Percentiles rank a stretch among this genome's conserved stretches.
phyloP scores from a whole-genome alignment of 2,888 invertebrate species.

The Lepas anatifera region DNA sequence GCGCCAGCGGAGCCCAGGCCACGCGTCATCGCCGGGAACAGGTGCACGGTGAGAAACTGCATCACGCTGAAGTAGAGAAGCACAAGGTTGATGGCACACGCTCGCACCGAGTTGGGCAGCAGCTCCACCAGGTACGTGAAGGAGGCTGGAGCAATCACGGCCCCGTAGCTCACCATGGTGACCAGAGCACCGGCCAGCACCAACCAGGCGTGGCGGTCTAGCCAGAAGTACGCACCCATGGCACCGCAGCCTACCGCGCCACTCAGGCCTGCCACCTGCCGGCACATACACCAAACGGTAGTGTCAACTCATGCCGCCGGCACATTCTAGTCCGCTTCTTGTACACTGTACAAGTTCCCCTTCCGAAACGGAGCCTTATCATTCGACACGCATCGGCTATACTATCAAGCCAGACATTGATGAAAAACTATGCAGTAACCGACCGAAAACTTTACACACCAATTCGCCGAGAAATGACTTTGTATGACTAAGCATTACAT shows the following conservation, averaged over 20 bases:
- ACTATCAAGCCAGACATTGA: too few species aligned
- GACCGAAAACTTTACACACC: too few species aligned
- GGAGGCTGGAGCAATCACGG: neutral
- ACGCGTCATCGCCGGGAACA: neutral
- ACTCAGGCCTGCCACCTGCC: neutral
- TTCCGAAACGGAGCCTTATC: too few species aligned
- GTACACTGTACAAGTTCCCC: too few species aligned
- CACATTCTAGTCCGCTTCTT: too few species aligned
- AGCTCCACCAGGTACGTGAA: slow-evolving; percentile 3
- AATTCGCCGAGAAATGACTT: too few species aligned
- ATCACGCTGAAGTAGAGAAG: slow-evolving; percentile 4
- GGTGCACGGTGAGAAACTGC: neutral
- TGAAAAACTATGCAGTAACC: too few species aligned
- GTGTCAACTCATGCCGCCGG: too few species aligned
- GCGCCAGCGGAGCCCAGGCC: neutral
- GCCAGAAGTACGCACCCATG: neutral
- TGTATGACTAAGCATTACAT: too few species aligned
- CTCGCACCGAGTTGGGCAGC: neutral
- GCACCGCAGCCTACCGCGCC: neutral
- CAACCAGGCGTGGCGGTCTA: neutral
- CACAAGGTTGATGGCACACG: neutral
- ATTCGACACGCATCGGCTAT: too few species aligned
- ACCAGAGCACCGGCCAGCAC: neutral
- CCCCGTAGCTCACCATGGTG: neutral
- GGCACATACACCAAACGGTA: too few species aligned